phyloP scores from a whole-genome alignment of 2,797 vertebrate species.

The Cheirogaleus major region DNA sequence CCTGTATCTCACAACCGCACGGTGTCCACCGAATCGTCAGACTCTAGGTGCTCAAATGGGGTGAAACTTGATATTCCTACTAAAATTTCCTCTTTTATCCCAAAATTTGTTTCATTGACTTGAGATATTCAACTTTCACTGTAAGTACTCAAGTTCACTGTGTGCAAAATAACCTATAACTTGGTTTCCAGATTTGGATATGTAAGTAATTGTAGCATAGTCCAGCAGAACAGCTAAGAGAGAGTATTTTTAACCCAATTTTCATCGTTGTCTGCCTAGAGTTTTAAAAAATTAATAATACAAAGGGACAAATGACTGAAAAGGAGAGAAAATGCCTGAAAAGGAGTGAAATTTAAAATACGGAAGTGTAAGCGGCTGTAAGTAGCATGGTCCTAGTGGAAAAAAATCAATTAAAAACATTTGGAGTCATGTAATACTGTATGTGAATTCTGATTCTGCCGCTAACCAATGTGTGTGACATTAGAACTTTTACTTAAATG shows the following conservation, averaged over 20 bases:
- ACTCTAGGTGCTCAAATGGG: background rate
- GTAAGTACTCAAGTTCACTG: background rate
- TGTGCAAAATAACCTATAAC: background rate
- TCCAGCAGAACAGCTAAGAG: background rate
- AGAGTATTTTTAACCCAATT: background rate
- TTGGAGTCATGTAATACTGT: background rate
- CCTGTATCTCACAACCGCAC: background rate
- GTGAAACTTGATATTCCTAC: background rate
- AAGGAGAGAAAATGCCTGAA: background rate
- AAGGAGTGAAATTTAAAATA: background rate
- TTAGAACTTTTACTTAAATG: background rate
- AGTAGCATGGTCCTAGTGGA: background rate
- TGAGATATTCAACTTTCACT: background rate
- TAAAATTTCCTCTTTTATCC: background rate
- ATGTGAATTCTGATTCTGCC: background rate
- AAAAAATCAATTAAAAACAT: background rate
- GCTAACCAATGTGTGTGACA: accelerated
- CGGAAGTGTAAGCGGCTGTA: background rate
- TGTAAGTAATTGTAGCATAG: background rate
- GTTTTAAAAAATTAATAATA: background rate
- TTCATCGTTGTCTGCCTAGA: background rate
- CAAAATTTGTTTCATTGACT: background rate
- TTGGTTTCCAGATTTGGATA: background rate
- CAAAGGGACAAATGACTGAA: background rate
- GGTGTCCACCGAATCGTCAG: background rate